These are phyloP conservation scores for Mormyrus lacerda DNA, from an alignment of 2,113 vertebrate genomes.

Conservation along the genomic window DNA sequence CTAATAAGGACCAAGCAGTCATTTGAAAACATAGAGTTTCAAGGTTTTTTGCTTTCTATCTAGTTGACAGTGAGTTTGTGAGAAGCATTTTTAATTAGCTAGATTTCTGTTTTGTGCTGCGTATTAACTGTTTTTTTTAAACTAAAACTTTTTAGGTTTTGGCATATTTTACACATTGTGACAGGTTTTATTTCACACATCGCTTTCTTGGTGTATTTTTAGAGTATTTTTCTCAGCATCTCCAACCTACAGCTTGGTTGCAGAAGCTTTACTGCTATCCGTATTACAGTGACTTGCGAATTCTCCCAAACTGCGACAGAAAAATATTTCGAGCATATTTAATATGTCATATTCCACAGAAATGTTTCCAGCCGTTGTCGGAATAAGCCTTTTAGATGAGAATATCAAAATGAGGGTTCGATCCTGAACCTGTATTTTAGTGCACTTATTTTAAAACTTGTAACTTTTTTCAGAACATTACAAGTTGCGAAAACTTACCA, in stretches of 20 bases:
- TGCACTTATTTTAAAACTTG: background rate
- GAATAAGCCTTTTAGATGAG: background rate
- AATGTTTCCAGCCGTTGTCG: background rate
- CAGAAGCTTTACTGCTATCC: background rate
- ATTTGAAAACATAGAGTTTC: background rate
- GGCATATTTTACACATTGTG: conserved; percentile 36
- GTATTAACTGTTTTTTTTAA: conserved; percentile 55
- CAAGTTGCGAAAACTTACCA: background rate
- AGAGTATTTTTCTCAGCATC: conserved; percentile 21
- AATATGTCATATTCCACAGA: background rate
- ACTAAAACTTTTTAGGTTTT: conserved; percentile 11
- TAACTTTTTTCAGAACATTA: background rate
- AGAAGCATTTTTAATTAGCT: conserved; percentile 25
- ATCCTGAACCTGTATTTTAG: background rate
- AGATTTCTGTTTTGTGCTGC: conserved; percentile 13
- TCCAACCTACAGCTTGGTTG: background rate
- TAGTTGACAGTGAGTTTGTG: conserved; percentile 29
- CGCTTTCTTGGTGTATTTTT: conserved; percentile 45
- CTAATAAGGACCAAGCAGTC: background rate
- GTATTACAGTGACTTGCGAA: background rate
- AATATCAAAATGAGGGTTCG: background rate
- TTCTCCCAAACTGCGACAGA: background rate
- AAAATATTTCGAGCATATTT: background rate
- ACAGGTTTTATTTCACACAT: conserved; percentile 50
- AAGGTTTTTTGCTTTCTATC: background rate